Evolutionary conservation across 2,113 vertebrate genomes (phyloP).

Genomic region (Dicentrarchus labrax): DNA sequence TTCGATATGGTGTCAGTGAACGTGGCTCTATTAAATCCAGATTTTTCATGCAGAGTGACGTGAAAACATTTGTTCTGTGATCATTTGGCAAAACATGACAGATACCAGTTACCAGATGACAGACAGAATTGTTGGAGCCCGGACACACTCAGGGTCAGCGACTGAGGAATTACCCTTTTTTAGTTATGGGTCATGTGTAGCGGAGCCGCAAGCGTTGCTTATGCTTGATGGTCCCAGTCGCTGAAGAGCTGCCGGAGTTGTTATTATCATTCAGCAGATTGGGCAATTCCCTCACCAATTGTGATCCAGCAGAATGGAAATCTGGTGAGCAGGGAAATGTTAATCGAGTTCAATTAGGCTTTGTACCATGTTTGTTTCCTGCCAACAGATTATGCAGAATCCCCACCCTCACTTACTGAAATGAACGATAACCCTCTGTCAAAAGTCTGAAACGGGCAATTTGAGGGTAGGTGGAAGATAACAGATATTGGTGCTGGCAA

Average conservation of each 20-base stretch:
- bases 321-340: slow-evolving; percentile 70
- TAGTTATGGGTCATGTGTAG: slow-evolving; percentile 11
- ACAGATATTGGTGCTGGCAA: slow-evolving; percentile 15
- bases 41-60: slow-evolving; percentile 40
- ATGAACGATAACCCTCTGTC: slow-evolving; percentile 67
- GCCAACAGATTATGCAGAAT: slow-evolving; percentile 68
- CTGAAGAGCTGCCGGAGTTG: slow-evolving; percentile 41
- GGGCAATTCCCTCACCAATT: slow-evolving; percentile 62
- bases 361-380: slow-evolving; percentile 71
- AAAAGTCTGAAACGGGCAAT: slow-evolving; percentile 61
- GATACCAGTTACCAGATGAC: slow-evolving; percentile 38
- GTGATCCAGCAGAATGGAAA: slow-evolving; percentile 66
- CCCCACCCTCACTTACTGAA: slow-evolving; percentile 43
- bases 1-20: slow-evolving; percentile 28
- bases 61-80: slow-evolving; percentile 54
- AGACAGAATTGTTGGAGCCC: slow-evolving; percentile 15
- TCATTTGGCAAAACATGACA: slow-evolving; percentile 48
- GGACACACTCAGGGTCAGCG: neutral
- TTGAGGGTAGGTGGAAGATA: slow-evolving; percentile 57
- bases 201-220: neutral
- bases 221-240: slow-evolving; percentile 16
- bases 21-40: slow-evolving; percentile 45
- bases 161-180: slow-evolving; percentile 28
- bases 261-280: slow-evolving; percentile 67
- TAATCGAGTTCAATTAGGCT: slow-evolving; percentile 80